Conservation (phyloP, 2,797 vertebrate genomes). For the Psittacula echo region DNA sequence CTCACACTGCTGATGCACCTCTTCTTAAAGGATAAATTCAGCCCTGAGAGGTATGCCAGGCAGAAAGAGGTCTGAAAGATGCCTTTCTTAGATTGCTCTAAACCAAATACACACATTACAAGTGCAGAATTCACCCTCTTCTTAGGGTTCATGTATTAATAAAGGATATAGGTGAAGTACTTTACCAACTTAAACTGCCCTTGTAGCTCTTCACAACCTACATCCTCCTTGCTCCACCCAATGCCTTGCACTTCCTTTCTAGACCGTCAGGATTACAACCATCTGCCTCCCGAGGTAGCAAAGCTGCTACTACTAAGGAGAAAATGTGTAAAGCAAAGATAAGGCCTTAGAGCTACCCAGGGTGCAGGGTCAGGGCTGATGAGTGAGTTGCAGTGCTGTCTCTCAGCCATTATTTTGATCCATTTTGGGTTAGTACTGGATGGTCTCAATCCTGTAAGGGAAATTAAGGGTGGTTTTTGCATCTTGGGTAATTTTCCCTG, state of each 20-base stretch:
- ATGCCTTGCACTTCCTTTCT: neutral
- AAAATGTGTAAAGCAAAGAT: neutral
- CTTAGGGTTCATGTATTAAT: neutral
- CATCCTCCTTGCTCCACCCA: neutral
- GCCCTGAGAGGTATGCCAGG: neutral
- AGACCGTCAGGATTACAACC: neutral
- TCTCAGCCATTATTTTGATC: neutral
- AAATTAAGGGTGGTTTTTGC: accelerated
- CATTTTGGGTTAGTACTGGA: neutral
- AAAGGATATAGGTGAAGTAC: neutral
- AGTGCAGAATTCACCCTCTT: neutral
- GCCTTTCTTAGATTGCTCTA: neutral
- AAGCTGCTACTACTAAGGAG: neutral
- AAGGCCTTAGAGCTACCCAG: neutral
- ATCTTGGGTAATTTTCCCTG: neutral
- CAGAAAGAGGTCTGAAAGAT: neutral
- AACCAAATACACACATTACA: neutral
- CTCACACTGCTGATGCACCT: neutral
- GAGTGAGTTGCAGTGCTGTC: neutral
- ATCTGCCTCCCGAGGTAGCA: neutral
- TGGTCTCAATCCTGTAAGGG: neutral
- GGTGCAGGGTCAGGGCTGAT: neutral
- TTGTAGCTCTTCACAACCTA: neutral
- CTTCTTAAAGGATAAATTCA: neutral
- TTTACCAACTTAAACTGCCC: neutral